Evolutionary conservation across 1,140 invertebrate species (phyloP).

Genomic region (Dinoponera quadriceps): DNA sequence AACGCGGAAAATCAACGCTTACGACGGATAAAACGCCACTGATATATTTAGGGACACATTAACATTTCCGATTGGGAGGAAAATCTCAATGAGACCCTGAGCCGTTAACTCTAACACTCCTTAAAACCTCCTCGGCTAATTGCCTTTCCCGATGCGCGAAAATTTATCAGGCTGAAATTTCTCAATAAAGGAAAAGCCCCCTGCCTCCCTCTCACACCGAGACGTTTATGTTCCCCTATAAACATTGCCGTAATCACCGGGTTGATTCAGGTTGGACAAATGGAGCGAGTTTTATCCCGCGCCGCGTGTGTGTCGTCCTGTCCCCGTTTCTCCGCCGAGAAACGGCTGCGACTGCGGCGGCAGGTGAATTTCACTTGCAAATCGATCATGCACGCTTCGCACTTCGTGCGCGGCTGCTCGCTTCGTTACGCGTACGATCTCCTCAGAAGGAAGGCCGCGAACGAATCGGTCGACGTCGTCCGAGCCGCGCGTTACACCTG

Average conservation of each 20-base stretch:
- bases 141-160: neutral
- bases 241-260: neutral
- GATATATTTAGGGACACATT: neutral
- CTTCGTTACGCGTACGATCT: no score
- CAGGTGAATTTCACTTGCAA: constrained; percentile 2
- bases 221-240: neutral
- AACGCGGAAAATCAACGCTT: neutral
- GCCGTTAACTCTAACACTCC: no score
- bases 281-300: neutral
- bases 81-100: no score
- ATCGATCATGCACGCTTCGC: neutral
- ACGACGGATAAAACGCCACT: neutral
- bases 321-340: no score
- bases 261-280: neutral
- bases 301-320: constrained; percentile 3
- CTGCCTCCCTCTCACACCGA: neutral
- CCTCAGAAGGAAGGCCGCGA: no score
- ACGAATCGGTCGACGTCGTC: no score
- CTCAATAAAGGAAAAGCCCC: neutral
- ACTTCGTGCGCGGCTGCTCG: neutral
- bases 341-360: neutral
- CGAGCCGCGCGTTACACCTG: neutral
- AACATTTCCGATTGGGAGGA: neutral
- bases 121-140: neutral
- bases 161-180: neutral